Evolutionary conservation across 1,140 invertebrate species (phyloP).

Genomic region (Nephotettix cincticeps): DNA sequence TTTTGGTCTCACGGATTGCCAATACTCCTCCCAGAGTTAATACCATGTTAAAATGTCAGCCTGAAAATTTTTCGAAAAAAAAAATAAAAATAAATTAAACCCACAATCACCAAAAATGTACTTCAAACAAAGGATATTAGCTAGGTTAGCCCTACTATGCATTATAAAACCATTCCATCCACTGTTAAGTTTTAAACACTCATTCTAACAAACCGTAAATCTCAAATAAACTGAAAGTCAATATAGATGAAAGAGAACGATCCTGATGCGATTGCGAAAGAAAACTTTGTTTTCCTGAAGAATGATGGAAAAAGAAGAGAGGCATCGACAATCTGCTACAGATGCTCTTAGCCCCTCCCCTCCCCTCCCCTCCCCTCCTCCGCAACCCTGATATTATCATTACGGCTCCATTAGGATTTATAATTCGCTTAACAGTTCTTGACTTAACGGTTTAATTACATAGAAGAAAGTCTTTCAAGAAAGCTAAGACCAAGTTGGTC

Average conservation of each 20-base stretch:
- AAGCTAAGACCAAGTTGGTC: not conserved
- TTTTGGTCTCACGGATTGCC: too few species aligned
- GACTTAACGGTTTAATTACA: not conserved
- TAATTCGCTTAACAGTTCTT: not conserved
- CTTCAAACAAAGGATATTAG: too few species aligned
- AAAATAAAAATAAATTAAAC: too few species aligned
- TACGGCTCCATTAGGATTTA: not conserved
- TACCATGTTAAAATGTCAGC: too few species aligned
- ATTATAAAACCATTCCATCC: too few species aligned
- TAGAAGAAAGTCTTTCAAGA: conserved; percentile 4
- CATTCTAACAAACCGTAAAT: too few species aligned
- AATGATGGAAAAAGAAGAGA: not conserved
- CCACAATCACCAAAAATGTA: too few species aligned
- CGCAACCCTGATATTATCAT: not conserved
- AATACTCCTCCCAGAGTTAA: too few species aligned
- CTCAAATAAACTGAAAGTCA: not conserved
- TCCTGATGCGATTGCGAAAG: not conserved
- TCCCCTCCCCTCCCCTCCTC: not conserved
- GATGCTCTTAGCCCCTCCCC: not conserved
- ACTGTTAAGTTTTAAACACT: too few species aligned
- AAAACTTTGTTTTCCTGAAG: not conserved
- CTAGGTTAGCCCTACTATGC: too few species aligned
- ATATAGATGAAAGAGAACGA: not conserved
- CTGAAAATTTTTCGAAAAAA: too few species aligned
- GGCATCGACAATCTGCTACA: not conserved